Conservation (phyloP, 2,888 invertebrate species). For the Megaustenia siamemsis region DNA sequence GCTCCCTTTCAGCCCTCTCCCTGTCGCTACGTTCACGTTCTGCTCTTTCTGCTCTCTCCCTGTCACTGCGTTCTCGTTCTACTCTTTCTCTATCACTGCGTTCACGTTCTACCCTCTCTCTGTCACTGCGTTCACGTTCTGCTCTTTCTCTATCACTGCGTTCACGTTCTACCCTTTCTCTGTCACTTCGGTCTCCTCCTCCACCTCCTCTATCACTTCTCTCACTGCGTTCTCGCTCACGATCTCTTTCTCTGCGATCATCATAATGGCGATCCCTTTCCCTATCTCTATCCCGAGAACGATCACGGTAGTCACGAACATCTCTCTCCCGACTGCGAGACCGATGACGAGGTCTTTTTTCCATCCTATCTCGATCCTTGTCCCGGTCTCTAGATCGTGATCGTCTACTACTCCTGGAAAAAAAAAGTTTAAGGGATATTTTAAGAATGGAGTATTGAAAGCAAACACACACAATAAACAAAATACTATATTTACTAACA, state of each 20-base stretch:
- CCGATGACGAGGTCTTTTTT: constrained; percentile 77
- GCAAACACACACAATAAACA: background rate
- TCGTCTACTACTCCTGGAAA: constrained; percentile 81
- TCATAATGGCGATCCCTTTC: constrained; percentile 81
- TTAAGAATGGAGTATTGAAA: background rate
- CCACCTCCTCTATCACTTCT: constrained; percentile 79
- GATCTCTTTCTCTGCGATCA: constrained; percentile 79
- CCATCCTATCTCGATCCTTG: constrained; percentile 79
- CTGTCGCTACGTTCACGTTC: constrained; percentile 65
- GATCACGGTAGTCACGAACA: constrained; percentile 59
- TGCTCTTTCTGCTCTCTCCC: constrained; percentile 64
- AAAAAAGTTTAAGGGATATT: background rate
- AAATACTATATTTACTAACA: background rate
- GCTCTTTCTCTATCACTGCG: constrained; percentile 59
- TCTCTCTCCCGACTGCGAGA: constrained; percentile 81
- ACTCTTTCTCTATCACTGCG: constrained; percentile 60
- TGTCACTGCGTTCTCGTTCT: constrained; percentile 72
- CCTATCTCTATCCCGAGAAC: constrained; percentile 68
- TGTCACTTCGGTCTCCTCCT: constrained; percentile 80
- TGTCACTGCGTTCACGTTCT: constrained; percentile 73
- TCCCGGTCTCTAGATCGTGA: constrained; percentile 91
- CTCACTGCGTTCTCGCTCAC: constrained; percentile 82
- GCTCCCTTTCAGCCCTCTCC: constrained; percentile 60
- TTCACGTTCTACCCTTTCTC: constrained; percentile 62
- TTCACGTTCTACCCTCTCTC: constrained; percentile 60